Evolutionary conservation across 2,797 vertebrate species (phyloP), one percentile per base, ranked within the genome.

Genomic region (Tauraco hartlaubi): DNA sequence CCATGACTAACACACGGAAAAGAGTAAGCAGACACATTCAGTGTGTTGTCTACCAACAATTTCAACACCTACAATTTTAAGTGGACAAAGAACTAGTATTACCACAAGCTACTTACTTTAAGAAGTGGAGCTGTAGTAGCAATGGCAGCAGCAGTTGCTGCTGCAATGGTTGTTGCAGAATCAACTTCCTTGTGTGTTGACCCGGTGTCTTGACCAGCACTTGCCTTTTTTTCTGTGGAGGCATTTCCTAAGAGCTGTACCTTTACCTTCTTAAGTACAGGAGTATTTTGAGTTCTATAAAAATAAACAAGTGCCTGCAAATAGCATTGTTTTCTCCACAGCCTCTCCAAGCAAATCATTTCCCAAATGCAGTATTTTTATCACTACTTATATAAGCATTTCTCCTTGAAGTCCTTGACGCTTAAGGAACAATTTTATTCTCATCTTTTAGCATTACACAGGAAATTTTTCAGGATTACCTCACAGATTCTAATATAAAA

Each of bases 51-150:
- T 35, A 35, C 35, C 35, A 35, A 35, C 35, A 35, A 35, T 23
- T 29, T 61, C 49, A 87, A 80, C 20, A 64, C 9, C 20, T 10
- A 2, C 9, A 9, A 1, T 5, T 54, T 43, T 8, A 39, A 54
- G 41, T 9, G 9, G 23, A 74, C 39, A 76, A 35, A 61, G 46
- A 78, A 17, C 6, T 48, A 58, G 6, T 12, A 1, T 29, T 18
- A 31, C 17, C 61, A 51, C 8, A 51, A 74, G 46, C 20, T 17
- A 29, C 85, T 72, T 93, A 99, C 99, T 98, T 99, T 98, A 56
- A 99, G 94, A 26, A 99, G 97, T 0, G 99, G 99, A 55, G 98
- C 98, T 35, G 98, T 97, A 3, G 98, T 97, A 14, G 98, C 98
- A 48, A 99, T 98, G 31, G 98, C 98, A 7, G 98, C 98, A 5